Base-by-base conservation (phyloP, 2,797 vertebrate genomes). In the Pseudochirops cupreus region DNA sequence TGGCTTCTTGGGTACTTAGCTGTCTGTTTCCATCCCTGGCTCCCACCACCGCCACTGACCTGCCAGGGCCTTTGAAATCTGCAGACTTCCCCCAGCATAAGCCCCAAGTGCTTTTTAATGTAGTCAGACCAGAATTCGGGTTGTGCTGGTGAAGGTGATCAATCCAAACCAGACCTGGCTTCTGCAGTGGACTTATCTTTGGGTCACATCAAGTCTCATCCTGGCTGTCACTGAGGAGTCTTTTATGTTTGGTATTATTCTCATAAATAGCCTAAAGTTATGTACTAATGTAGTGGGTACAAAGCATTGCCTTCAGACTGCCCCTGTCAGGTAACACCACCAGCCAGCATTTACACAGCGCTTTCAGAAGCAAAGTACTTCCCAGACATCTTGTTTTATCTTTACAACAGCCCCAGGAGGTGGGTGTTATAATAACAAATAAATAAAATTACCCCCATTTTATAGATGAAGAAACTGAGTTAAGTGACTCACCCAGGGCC, bases 111-210 rank as follows among this genome's bases (percentile, higher is more conserved):
- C 18, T 39, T 82, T 24, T 82, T 24, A 3, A 14, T 18, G 0
- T n/a, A 46, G 39, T 82, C n/a, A 28, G 39, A 46, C 67, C 18
- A 4, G n/a, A 39, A 21, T 26, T 7, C 18, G 10, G 74, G 24
- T 21, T 46, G 3, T 6, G 0, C 0, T 1, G 26, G 39, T 3
- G 2, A 10, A 29, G n/a, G 13, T 39, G 18, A 74, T 39, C 1
- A 7, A 39, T 39, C 18, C 21, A 9, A 14, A 4, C 7, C 67
- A 2, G 16, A 24, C 67, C 0, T 24, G 18, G 67, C 9, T 46
- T 39, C 67, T 46, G 21, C 2, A 9, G 6, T 2, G 10, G 6
- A 0, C 7, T 46, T 10, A 9, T 21, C n/a, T 39, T 82, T 46
- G n/a, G 31, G 6, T 21, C 62, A n/a, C 33, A 39, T 74, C 14